Conservation (phyloP, 2,888 invertebrate genomes). For the Rotaria sp. region DNA sequence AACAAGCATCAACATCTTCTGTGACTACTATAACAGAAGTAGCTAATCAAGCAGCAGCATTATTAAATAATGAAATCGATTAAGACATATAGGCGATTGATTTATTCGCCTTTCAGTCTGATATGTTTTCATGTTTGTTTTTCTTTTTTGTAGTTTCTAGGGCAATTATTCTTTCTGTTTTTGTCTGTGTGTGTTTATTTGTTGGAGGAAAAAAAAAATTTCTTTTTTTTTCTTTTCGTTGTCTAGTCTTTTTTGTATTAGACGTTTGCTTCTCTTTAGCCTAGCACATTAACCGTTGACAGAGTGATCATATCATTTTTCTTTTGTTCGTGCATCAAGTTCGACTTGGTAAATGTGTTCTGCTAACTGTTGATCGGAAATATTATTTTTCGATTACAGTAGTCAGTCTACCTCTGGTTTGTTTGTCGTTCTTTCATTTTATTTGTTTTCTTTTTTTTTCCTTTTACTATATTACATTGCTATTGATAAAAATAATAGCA, state of each 20-base stretch:
- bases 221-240: background rate
- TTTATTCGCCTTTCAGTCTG: background rate
- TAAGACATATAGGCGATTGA: background rate
- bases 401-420: background rate
- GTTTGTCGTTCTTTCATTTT: background rate
- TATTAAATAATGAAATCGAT: constrained; percentile 20
- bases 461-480: background rate
- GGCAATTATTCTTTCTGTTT: background rate
- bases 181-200: background rate
- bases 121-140: background rate
- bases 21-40: background rate
- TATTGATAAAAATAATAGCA: background rate
- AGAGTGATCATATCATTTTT: background rate
- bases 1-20: background rate
- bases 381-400: background rate
- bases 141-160: background rate
- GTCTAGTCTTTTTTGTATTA: background rate
- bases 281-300: background rate
- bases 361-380: background rate
- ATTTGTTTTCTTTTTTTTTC: background rate
- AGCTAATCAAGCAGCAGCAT: constrained; percentile 11
- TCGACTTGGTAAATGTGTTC: background rate
- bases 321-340: background rate
- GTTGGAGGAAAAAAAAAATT: background rate
- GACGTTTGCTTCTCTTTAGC: background rate